These are phyloP conservation scores for Leptocoma aspasia DNA, from an alignment of 2,113 vertebrate species.

Conservation along the genomic window DNA sequence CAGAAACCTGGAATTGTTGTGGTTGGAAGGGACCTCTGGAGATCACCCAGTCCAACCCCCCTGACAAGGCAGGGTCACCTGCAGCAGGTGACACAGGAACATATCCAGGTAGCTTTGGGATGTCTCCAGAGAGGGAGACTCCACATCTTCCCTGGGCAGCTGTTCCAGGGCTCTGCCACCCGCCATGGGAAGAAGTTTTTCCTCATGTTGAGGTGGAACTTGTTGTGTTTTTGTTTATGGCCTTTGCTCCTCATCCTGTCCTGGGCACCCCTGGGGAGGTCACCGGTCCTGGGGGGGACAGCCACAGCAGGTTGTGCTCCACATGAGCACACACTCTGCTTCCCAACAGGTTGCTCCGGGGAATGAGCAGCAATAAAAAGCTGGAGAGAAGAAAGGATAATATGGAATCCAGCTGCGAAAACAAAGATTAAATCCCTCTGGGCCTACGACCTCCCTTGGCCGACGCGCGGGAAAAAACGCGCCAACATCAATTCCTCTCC, in stretches of 20 bases:
- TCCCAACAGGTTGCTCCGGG: not conserved
- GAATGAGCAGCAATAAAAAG: not conserved
- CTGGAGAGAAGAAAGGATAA: not conserved
- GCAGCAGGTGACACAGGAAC: not conserved
- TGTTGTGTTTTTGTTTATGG: not conserved
- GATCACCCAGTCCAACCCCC: not conserved
- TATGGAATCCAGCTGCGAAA: conserved; percentile 37
- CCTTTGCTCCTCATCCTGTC: not conserved
- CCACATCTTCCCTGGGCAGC: not conserved
- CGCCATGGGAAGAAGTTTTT: accelerated
- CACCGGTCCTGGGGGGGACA: not conserved
- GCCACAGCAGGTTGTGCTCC: not conserved
- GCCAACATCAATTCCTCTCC: not conserved
- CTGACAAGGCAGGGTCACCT: not conserved
- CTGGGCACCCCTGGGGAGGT: not conserved
- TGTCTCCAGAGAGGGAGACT: not conserved
- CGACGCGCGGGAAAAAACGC: accelerated
- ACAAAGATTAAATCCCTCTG: not conserved
- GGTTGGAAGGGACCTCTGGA: not conserved
- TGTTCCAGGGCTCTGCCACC: not conserved
- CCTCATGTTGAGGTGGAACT: not conserved
- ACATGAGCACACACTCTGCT: accelerated
- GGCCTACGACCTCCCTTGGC: not conserved
- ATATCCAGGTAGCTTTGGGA: not conserved
- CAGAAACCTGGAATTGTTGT: not conserved